Evolutionary conservation across 2,797 vertebrate species (phyloP), one percentile per base, ranked within the genome.

Genomic region (Poliocrania exsul): DNA sequence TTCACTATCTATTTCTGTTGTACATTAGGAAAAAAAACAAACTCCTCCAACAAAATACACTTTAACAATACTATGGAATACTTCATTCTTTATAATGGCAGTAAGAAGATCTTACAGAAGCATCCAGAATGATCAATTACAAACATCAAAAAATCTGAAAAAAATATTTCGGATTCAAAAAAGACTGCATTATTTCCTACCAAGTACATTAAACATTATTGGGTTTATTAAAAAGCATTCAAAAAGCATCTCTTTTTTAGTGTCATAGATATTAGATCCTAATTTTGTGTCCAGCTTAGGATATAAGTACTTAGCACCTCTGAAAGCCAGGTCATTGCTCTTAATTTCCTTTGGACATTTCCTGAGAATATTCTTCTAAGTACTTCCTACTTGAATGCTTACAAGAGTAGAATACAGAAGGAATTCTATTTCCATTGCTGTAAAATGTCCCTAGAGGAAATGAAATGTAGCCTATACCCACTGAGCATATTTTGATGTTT

Each of bases 321-420:
- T 81, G 51, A 88, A 86, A 90, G 78, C 35, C 42, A 50, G 54
- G 50, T 57, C 38, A 40, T 78, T 91, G 37, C 17, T 73, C 38
- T 87, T 78, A 11, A 69, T 93, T 86, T 88, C 16, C 35, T 29
- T 56, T 81, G 70, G 26, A 67, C n/a, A 31, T 64, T 95, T 90
- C 80, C 57, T 78, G 38, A 81, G 42, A 67, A 14, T 69, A 69
- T 65, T 23, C 11, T 81, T 35, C 28, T 47, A 74, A 60, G 26
- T 26, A 38, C 60, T 67, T 80, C 57, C 53, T 73, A 37, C 21
- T 57, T 74, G 16, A 58, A 86, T 69, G 54, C 7, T 74, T 82
- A 46, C 69, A 58, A 83, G 69, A 85, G 42, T 40, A 70, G 46
- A 80, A 65, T 12, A 92, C 35, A 72, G 47, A 72, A 61, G 15